phyloP scores from a whole-genome alignment of 2,888 invertebrate species.

The Yponomeuta plumbellus region DNA sequence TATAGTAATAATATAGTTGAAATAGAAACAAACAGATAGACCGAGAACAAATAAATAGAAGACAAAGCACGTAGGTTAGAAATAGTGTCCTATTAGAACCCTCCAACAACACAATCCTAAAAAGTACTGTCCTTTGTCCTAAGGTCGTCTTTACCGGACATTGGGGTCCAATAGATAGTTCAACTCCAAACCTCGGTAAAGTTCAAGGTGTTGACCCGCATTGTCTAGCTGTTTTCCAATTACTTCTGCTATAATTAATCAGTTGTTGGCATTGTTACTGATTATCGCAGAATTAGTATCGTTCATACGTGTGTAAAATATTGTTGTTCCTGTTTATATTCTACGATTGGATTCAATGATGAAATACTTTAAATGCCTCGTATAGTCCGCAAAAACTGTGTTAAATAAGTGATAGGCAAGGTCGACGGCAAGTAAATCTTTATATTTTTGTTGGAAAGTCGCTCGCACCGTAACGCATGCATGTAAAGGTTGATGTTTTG shows the following conservation, averaged over 20 bases:
- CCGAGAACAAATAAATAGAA: no score
- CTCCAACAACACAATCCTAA: not conserved
- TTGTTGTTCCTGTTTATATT: not conserved
- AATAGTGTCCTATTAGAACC: no score
- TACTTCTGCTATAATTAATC: constrained; percentile 32
- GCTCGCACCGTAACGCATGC: no score
- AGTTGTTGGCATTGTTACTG: constrained; percentile 23
- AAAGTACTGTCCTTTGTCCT: not conserved
- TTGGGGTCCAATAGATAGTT: not conserved
- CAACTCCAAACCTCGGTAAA: constrained; percentile 21
- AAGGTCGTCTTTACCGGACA: not conserved
- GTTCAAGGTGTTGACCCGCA: constrained; percentile 34
- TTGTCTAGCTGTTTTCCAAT: constrained; percentile 27
- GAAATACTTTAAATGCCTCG: no score
- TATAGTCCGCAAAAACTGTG: no score
- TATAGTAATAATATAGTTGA: no score
- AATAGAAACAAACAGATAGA: no score
- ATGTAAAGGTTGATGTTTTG: no score
- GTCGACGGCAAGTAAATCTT: no score
- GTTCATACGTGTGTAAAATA: constrained; percentile 10
- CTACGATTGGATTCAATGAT: not conserved
- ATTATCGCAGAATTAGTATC: constrained; percentile 25
- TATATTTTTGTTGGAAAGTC: no score
- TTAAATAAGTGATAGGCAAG: no score
- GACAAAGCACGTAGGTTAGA: no score